Evolutionary conservation across 2,113 vertebrate genomes (phyloP), one percentile per base, ranked within the genome.

Genomic region (Stomatorhinus ivindoensis): DNA sequence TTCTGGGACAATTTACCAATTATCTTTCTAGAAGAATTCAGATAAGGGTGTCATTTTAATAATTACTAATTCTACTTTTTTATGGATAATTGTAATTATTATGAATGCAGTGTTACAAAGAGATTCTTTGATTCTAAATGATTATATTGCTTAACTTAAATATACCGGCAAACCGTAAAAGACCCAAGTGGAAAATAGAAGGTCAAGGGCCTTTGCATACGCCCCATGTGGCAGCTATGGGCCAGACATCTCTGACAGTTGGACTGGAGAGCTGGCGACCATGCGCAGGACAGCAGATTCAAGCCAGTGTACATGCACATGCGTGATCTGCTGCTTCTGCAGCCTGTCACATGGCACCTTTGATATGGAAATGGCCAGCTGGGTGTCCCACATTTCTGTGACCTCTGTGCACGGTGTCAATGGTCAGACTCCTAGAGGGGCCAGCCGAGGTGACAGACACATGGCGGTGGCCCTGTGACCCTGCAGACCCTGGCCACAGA

Each of bases 351-450:
- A 96, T 95, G 96, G 94, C 94, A 96, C 97, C 97, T 98, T 98
- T 98, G 96, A 97, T 97, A 98, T 98, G 97, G 97, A 98, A 98
- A 98, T 97, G 97, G 96, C 96, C 98, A 99, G 97, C 98, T 99
- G 86, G 98, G 96, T 96, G 93, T 95, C 97, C 97, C 98, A 97
- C 97, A 98, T 97, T 97, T 98, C 96, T 95, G 95, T 98, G 97
- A 98, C 97, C 98, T 95, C 95, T 96, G 95, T 95, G 97, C 96
- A 96, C 96, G 96, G 97, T 97, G 98, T 98, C 97, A 97, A 96
- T 96, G 96, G 96, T 94, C 96, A 95, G 95, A 92, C 93, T 94
- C 94, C 94, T 94, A 92, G 65, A 94, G 95, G 93, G 93, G 93
- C 58, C 94, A 94, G 94, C 95, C 94, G 94, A 96, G 96, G 95